Evolutionary conservation across 2,797 vertebrate genomes (phyloP).

Genomic region (Lophius americanus): DNA sequence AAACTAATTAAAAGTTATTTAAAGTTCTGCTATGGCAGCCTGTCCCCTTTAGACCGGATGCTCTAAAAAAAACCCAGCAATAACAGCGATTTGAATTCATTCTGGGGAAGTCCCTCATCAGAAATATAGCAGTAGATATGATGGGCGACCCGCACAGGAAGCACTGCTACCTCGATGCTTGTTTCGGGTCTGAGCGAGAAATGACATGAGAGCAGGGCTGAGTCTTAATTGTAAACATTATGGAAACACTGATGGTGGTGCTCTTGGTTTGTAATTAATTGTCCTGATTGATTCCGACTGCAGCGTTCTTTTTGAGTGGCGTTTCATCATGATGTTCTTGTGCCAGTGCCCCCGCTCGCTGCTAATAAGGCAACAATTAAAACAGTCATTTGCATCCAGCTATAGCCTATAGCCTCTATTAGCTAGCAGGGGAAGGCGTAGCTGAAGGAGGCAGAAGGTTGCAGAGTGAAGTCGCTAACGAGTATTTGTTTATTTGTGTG

Average conservation of each 20-base stretch:
- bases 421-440: constrained; percentile 37
- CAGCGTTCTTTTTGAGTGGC: constrained; percentile 68
- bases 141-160: background rate
- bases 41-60: constrained; percentile 34
- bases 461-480: constrained; percentile 12
- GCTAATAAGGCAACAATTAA: constrained; percentile 77
- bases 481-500: background rate
- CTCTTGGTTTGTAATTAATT: constrained; percentile 74
- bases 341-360: constrained; percentile 70
- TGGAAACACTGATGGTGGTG: constrained; percentile 59
- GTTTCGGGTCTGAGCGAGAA: constrained; percentile 25
- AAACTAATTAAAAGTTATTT: constrained; percentile 66
- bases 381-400: constrained; percentile 77
- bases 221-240: constrained; percentile 66
- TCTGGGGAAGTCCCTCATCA: constrained; percentile 43
- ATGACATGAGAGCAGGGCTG: constrained; percentile 33
- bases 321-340: constrained; percentile 80
- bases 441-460: constrained; percentile 50
- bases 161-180: background rate
- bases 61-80: constrained; percentile 43
- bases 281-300: constrained; percentile 74
- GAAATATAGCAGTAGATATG: constrained; percentile 42
- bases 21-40: constrained; percentile 31
- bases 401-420: constrained; percentile 69
- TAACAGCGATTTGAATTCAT: constrained; percentile 64